Evolutionary conservation across 2,113 vertebrate species (phyloP), one percentile per base, ranked within the genome.

Genomic region (Grantiella picta): DNA sequence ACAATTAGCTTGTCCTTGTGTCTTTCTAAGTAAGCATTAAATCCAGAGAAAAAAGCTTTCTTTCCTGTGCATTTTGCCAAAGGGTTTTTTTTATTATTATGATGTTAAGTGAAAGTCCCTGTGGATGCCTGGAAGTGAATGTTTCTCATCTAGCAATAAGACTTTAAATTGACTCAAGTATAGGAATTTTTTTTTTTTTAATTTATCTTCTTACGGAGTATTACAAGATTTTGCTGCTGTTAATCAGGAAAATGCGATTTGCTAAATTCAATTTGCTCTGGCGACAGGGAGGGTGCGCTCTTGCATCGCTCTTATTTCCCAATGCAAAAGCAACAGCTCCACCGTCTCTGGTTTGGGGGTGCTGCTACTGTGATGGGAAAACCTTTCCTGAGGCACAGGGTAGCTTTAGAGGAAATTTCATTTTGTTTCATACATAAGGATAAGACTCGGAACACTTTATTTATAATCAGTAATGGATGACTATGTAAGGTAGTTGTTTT

Each of bases 231-330:
- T 90, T 94, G 59, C 63, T 29, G 29, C 45, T 44, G 31, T 12
- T 57, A 16, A 12, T 31, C 15, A 45, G 63, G n/a, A 45, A 57
- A 80, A 73, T 35, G 28, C 12, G 5, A 33, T 71, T 81, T 36
- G 56, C 24, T 50, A 33, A 54, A 40, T 54, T 85, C 70, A 31
- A 1, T 95, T 36, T 86, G 25, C 77, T 33, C 18, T 2, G 4
- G 1, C 4, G 5, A 40, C 86, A 60, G 94, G 47, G 29, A 97
- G 97, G 81, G 96, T 83, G 95, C 95, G 56, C 94, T 94, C 84
- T 94, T 78, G 95, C 77, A 88, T 69, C 6, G 12, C 36, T 52
- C 40, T 77, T 29, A 4, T 3, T 21, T 79, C 45, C 33, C 21
- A 9, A 13, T 3, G 3, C 3, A 7, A 54, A 5, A 35, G 2